Base-by-base conservation (phyloP, 2,888 invertebrate species). In the Crematogaster levior region DNA sequence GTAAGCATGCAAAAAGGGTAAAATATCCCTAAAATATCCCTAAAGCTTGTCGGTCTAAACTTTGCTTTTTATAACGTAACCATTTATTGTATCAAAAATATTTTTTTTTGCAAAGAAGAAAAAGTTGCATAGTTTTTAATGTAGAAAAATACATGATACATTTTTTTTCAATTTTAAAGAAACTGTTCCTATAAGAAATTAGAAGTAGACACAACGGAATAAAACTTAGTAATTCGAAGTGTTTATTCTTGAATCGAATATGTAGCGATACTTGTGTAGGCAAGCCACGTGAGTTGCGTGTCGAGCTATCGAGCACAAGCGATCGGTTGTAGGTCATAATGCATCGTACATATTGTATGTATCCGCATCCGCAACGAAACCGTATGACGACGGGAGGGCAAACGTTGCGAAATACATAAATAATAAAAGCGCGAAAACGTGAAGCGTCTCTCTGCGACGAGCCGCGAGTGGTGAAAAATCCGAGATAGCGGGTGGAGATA, bases 361-460 rank as follows among this genome's bases (percentile, higher is more conserved):
- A 46, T 27, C 24, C 61, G 63, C 24, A 37, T 65, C 34, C 43
- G 30, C 15, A 46, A 30, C 43, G 21, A 30, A 30, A 21, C 21
- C 10, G 43, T 63, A 34, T 61, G 24, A 12, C 46, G 48, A 37
- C 10, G 63, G 15, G 6, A 27, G n/a, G 24, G 27, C 15, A 40
- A 24, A 24, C 12, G n/a, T 66, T 40, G 24, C 15, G 40, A 43
- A 46, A 58, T n/a, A n/a, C n/a, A n/a, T 58, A 43, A 75, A 65
- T 75, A 66, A 65, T 27, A 18, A 43, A 63, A 65, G 37, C 37
- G 24, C 21, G 61, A 37, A 27, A 46, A 40, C 46, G 21, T 61
- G 18, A 21, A 37, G 34, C 56, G n/a, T n/a, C 30, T 40, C 30
- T 37, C 30, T 15, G 43, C 3, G 48, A 10, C 24, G 7, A 27